Evolutionary conservation across 2,888 invertebrate genomes (phyloP).

Genomic region (Ennomos quercinarius): DNA sequence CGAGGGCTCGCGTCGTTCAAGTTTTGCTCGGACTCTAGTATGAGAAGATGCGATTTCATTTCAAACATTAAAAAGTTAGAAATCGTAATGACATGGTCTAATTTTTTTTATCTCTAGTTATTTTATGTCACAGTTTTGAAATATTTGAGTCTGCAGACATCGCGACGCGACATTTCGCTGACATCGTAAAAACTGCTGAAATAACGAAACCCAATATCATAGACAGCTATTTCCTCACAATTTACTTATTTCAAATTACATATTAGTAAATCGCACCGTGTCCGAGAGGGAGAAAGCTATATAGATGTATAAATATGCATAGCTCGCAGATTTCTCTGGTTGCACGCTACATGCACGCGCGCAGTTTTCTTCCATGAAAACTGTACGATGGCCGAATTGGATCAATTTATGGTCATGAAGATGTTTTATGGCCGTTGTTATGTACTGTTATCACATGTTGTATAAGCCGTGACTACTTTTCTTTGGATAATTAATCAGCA

Average conservation of each 20-base stretch:
- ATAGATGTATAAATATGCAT: slow-evolving; percentile 73
- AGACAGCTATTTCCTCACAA: slow-evolving; percentile 9
- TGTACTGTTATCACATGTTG: slow-evolving; percentile 28
- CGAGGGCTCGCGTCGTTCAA: too few species aligned
- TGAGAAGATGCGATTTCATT: neutral
- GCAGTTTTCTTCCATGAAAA: slow-evolving; percentile 58
- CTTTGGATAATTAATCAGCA: slow-evolving; percentile 13
- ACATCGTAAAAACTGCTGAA: neutral
- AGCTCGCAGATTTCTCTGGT: slow-evolving; percentile 68
- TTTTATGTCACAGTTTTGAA: too few species aligned
- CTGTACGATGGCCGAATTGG: slow-evolving; percentile 42
- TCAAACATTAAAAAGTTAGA: neutral
- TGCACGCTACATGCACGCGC: slow-evolving; percentile 64
- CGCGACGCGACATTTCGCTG: too few species aligned
- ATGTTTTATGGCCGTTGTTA: slow-evolving; percentile 24
- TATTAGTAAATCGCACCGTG: slow-evolving; percentile 43
- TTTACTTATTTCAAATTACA: slow-evolving; percentile 21
- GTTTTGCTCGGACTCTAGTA: neutral
- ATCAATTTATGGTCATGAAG: slow-evolving; percentile 28
- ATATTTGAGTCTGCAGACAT: too few species aligned
- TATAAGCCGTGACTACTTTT: slow-evolving; percentile 13
- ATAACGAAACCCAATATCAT: slow-evolving; percentile 7
- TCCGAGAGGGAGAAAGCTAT: slow-evolving; percentile 71
- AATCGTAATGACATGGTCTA: too few species aligned
- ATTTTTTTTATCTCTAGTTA: too few species aligned